These are phyloP conservation scores for Pogonognathellus flavescens DNA, from an alignment of 1,140 invertebrate species.

Conservation along the genomic window DNA sequence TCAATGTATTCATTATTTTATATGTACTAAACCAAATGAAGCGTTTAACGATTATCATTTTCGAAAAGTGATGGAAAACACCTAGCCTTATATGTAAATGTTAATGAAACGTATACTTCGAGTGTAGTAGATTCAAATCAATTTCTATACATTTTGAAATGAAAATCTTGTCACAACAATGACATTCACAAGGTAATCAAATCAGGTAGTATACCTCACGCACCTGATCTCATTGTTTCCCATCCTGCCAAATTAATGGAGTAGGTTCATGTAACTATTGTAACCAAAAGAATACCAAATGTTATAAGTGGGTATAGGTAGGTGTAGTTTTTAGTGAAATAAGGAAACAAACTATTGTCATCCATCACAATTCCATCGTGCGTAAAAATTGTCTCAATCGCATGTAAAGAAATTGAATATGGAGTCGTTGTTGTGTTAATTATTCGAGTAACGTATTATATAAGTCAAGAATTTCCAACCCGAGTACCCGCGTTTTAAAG, in stretches of 20 bases:
- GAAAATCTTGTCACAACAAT: slow-evolving; percentile 3
- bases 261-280: neutral
- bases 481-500: neutral
- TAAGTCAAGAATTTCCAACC: neutral
- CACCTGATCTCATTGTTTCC: slow-evolving; percentile 30
- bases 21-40: neutral
- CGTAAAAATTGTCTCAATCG: too few relatives aligned
- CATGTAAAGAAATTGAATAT: too few relatives aligned
- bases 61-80: slow-evolving; percentile 14
- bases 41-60: neutral
- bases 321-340: neutral
- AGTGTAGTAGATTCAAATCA: neutral
- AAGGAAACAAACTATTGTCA: neutral
- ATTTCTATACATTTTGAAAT: neutral
- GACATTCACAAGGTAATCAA: neutral
- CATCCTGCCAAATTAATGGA: slow-evolving; percentile 33
- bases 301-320: neutral
- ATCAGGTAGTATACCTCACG: slow-evolving; percentile 4
- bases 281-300: neutral
- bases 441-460: too few relatives aligned
- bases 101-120: slow-evolving; percentile 7
- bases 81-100: slow-evolving; percentile 17
- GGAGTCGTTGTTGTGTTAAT: too few relatives aligned
- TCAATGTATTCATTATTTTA: slow-evolving; percentile 6
- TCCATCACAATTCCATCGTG: neutral